phyloP scores from a whole-genome alignment of 2,888 invertebrate species.

The Microctonus brassicae region DNA sequence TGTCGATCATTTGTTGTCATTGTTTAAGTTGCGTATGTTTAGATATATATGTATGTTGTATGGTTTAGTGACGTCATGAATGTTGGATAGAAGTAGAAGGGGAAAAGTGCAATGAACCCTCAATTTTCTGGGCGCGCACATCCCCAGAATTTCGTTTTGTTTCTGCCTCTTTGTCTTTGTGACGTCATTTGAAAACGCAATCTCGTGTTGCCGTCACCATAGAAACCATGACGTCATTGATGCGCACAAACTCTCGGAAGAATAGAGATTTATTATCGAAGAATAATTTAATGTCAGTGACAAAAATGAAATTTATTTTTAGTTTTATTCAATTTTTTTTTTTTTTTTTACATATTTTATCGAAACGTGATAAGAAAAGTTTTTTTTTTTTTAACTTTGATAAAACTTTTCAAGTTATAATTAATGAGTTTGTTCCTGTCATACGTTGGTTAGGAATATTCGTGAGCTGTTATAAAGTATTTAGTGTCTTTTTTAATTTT shows the following conservation, averaged over 20 bases:
- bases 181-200: constrained; percentile 54
- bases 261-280: neutral
- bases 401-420: no score
- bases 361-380: no score
- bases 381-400: no score
- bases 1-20: no score
- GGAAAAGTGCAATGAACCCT: constrained; percentile 58
- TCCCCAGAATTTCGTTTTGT: neutral
- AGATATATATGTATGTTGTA: no score
- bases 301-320: neutral
- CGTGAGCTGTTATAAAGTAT: no score
- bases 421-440: no score
- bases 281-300: neutral
- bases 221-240: constrained; percentile 62
- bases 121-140: neutral
- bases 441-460: no score
- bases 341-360: no score
- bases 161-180: constrained; percentile 32
- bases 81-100: constrained; percentile 49
- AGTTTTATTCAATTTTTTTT: neutral
- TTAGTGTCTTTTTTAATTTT: no score
- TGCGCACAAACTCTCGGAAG: constrained; percentile 25
- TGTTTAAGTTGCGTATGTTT: neutral
- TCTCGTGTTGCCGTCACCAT: constrained; percentile 57
- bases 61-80: constrained; percentile 48